A percentile compares a stretch with the other conserved stretches of the same genome.
phyloP scores from a whole-genome alignment of 1,140 invertebrate species.

The Drosophila trapezifrons region DNA sequence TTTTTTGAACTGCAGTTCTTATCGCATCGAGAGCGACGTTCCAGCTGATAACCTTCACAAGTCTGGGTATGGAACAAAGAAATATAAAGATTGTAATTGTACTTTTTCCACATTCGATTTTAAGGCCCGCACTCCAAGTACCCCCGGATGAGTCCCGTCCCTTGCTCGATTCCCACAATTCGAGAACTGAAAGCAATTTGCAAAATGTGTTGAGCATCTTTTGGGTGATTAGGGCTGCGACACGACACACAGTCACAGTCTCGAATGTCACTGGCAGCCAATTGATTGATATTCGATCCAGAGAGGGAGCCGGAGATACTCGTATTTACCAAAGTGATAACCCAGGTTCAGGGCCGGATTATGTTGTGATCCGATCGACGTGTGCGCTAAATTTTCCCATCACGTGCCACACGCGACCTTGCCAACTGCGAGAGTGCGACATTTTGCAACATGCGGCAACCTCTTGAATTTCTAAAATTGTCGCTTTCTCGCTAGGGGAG shows the following conservation, averaged over 20 bases:
- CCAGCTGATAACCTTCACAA: slow-evolving; percentile 62
- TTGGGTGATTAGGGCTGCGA: slow-evolving; percentile 44
- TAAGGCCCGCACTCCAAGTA: slow-evolving; percentile 40
- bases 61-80: slow-evolving; percentile 37
- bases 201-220: slow-evolving; percentile 71
- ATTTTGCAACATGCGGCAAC: slow-evolving; percentile 74
- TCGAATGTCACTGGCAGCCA: slow-evolving; percentile 53
- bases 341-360: slow-evolving; percentile 62
- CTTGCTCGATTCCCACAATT: slow-evolving; percentile 52
- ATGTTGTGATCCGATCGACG: slow-evolving; percentile 79
- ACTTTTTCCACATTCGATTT: slow-evolving; percentile 7
- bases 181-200: slow-evolving; percentile 54
- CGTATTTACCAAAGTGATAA: slow-evolving; percentile 79
- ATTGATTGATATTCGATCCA: slow-evolving; percentile 78
- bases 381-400: slow-evolving; percentile 71
- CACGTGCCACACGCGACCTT: slow-evolving; percentile 77
- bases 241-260: slow-evolving; percentile 4
- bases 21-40: slow-evolving; percentile 36
- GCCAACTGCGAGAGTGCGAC: slow-evolving; percentile 55
- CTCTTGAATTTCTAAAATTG: slow-evolving; percentile 75
- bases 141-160: slow-evolving; percentile 2
- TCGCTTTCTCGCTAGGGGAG: slow-evolving; percentile 33
- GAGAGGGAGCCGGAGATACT: slow-evolving; percentile 10
- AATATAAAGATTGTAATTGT: slow-evolving; percentile 48
- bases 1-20: slow-evolving; percentile 39